These are phyloP conservation scores for Hydrotaea diabolus DNA, from an alignment of 2,888 invertebrate genomes.

Conservation along the genomic window DNA sequence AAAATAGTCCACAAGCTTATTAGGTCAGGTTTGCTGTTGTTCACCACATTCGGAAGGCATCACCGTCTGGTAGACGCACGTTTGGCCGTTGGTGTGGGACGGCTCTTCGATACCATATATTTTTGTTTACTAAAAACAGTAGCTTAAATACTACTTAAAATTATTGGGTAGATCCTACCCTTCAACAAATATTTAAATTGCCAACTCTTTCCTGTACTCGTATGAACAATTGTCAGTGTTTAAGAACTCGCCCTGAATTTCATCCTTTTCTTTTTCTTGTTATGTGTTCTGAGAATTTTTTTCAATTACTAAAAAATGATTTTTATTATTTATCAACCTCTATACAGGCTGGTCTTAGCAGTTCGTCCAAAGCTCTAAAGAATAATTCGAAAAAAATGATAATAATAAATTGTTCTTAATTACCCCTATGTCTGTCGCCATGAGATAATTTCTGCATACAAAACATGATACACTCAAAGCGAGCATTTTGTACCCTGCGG, in stretches of 20 bases:
- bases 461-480: background rate
- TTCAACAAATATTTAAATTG: no score
- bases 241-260: background rate
- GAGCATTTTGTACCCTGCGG: background rate
- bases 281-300: no score
- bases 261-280: background rate
- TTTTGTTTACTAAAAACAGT: no score
- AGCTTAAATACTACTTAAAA: no score
- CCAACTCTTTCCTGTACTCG: no score
- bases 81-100: no score
- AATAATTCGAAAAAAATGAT: background rate
- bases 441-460: slow-evolving; percentile 19
- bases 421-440: slow-evolving; percentile 54
- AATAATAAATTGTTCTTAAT: slow-evolving; percentile 63
- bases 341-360: background rate
- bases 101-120: no score
- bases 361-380: background rate
- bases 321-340: background rate
- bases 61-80: no score
- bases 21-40: no score
- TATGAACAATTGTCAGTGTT: background rate
- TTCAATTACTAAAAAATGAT: background rate
- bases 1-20: no score
- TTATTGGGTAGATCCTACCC: no score
- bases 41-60: no score